Evolutionary conservation across 2,888 invertebrate genomes (phyloP), one percentile per base, ranked within the genome.

Genomic region (Aethes cnicana): DNA sequence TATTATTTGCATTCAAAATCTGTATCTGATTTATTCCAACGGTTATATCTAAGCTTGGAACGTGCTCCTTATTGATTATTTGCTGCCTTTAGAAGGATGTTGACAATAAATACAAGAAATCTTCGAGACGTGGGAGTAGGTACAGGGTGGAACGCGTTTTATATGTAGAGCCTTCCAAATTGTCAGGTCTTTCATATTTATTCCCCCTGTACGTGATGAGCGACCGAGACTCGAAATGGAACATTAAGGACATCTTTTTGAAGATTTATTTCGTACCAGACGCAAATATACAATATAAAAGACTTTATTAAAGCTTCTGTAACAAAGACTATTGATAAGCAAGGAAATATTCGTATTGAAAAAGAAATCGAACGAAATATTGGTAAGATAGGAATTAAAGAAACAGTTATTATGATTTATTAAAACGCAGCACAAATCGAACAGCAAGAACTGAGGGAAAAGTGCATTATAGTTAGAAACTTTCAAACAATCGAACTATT

Each of bases 161-260:
- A n/a, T n/a, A n/a, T 43, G 28, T 43, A 43, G 20, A 12, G 30
- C 30, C 30, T 5, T 43, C 18, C 30, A 30, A 30, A 32, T 23
- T 43, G 20, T 30, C 16, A 50, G 28, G 23, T 25, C 26, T 30
- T 37, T 44, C 50, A 25, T 37, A 50, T 44, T 50, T n/a, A n/a
- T n/a, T n/a, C n/a, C 17, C 23, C 18, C 6, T 14, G 17, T 23
- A 23, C 30, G 43, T 43, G 43, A 43, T 44, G 14, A 44, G 37
- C 26, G 30, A 20, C 14, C 16, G 2, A 21, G 23, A 28, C 28
- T 30, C 41, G 9, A 9, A 9, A 16, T 14, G 3, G 23, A 39
- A 25, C 16, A 25, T 25, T 39, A 17, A 6, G 16, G 9, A 25
- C 25, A 4, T n/a, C 16, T 14, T 25, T 14, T 25, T 21, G 9